Evolutionary conservation across 2,797 vertebrate species (phyloP).

Genomic region (Picus viridis): DNA sequence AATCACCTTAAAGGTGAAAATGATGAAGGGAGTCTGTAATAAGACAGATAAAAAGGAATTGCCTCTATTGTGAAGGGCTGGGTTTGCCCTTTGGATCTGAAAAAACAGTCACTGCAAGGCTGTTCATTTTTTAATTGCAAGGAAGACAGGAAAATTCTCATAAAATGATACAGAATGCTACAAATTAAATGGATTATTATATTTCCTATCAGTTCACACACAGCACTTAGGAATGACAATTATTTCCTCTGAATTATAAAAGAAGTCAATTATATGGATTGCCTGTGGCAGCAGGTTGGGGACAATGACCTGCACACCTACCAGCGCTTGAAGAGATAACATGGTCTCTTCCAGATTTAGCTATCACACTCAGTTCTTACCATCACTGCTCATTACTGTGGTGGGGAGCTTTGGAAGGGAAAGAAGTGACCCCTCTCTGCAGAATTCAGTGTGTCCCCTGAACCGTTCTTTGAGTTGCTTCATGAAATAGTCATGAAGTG

Average conservation of each 20-base stretch:
- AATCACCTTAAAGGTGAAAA: not conserved
- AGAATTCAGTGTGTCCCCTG: not conserved
- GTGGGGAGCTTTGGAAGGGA: not conserved
- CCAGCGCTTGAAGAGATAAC: not conserved
- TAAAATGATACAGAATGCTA: not conserved
- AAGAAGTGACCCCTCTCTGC: not conserved
- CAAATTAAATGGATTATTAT: not conserved
- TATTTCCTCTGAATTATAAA: not conserved
- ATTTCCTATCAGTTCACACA: not conserved
- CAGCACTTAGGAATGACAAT: not conserved
- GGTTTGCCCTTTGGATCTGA: not conserved
- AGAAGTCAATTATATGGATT: not conserved
- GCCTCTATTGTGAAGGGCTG: not conserved
- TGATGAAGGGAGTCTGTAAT: not conserved
- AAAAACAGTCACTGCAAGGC: not conserved
- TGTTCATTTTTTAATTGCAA: slow-evolving; percentile 4
- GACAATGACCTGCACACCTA: not conserved
- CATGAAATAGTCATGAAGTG: not conserved
- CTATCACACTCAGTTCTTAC: not conserved
- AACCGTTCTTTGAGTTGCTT: not conserved
- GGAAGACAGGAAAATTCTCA: not conserved
- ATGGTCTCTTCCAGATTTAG: not conserved
- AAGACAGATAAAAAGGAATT: not conserved
- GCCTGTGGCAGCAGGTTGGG: not conserved
- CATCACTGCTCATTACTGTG: not conserved